Base-by-base conservation (phyloP, 2,888 invertebrate species). In the Polyommatus icarus region DNA sequence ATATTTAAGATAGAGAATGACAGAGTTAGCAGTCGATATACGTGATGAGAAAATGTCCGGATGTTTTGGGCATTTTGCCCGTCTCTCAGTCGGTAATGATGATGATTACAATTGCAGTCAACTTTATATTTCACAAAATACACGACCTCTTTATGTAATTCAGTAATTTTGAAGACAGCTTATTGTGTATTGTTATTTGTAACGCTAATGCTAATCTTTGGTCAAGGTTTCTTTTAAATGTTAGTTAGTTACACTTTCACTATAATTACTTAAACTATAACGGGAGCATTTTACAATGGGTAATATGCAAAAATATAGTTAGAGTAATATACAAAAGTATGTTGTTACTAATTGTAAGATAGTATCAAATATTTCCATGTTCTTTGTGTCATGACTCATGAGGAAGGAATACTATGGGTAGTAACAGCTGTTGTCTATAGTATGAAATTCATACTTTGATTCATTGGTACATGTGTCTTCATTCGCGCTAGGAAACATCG, bases 61-160 rank as follows among this genome's bases (percentile, higher is more conserved):
- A 1, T 50, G 36, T 40, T 40, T 40, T 40, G 40, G 40, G 10
- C 40, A 40, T 46, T 36, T 46, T 46, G 46, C 46, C 3, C 46
- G 10, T 46, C 46, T 46, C 46, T 10, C 1, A n/a, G 59, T 59
- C 20, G 8, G n/a, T 59, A 7, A 59, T 61, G 12, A 24, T 61
- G 24, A 61, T 29, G 10, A 61, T 61, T 1, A 15, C 15, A 67
- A 32, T 67, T 29, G 67, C 29, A 67, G 29, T 32, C 1, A 61
- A 24, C 20, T 59, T 0, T 59, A 8, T 61, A 32, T 67, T 67
- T 32, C 67, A 32, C 61, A 67, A 67, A 67, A 67, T 32, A 67
- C 29, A 67, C 32, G 67, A 61, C 61, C 61, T 61, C 61, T 61
- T 61, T 61, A 61, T 12, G 67, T 67, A 67, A 67, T 67, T 20